phyloP scores from a whole-genome alignment of 2,888 invertebrate genomes.

The Chaitophorus viminalis region DNA sequence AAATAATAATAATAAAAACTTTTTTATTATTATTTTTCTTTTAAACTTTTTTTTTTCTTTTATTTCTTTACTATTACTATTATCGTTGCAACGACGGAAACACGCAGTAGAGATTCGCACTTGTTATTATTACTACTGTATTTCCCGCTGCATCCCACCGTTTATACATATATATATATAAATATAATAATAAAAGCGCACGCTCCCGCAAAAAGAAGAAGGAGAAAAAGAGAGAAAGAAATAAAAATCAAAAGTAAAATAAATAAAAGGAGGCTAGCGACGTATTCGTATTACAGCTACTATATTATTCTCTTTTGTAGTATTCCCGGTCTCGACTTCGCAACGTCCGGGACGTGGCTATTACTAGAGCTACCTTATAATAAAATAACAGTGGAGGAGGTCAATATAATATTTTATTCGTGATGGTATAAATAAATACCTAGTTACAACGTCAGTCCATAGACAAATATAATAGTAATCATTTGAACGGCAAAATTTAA shows the following conservation, averaged over 20 bases:
- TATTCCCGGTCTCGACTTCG: slow-evolving; percentile 52
- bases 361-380: slow-evolving; percentile 52
- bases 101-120: slow-evolving; percentile 59
- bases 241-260: slow-evolving; percentile 61
- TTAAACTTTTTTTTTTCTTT: slow-evolving; percentile 55
- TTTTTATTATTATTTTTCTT: slow-evolving; percentile 60
- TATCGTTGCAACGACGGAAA: slow-evolving; percentile 56
- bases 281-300: slow-evolving; percentile 60
- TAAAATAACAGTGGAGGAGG: slow-evolving; percentile 54
- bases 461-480: slow-evolving; percentile 20
- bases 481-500: slow-evolving; percentile 34
- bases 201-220: slow-evolving; percentile 42
- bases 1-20: slow-evolving; percentile 58
- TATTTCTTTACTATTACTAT: slow-evolving; percentile 58
- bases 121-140: slow-evolving; percentile 57
- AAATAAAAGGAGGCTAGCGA: slow-evolving; percentile 60
- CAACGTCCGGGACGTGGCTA: slow-evolving; percentile 52
- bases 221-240: slow-evolving; percentile 25
- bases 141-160: slow-evolving; percentile 37
- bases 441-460: slow-evolving; percentile 12
- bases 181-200: slow-evolving; percentile 35
- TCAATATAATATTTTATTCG: slow-evolving; percentile 57
- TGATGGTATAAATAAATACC: slow-evolving; percentile 42
- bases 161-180: slow-evolving; percentile 34
- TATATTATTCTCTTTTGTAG: slow-evolving; percentile 60